Evolutionary conservation across 2,797 vertebrate species (phyloP), one percentile per base, ranked within the genome.

Genomic region (Tragopan temminckii): DNA sequence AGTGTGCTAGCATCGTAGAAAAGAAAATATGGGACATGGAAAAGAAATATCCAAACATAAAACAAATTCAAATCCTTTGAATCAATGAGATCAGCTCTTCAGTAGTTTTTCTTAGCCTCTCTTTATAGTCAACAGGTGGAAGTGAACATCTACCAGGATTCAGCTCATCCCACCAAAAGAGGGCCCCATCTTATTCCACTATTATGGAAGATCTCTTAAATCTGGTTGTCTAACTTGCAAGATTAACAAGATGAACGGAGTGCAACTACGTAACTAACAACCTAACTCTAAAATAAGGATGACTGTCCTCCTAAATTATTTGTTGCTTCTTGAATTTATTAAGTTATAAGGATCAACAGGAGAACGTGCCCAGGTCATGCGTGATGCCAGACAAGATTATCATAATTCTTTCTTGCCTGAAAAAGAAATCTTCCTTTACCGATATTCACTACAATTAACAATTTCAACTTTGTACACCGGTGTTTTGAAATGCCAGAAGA

Each of bases 121-220:
- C 0, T 40, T 35, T 48, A 50, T 7, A 40, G 38, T 24, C 63
- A 79, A 35, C 1, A 5, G 50, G 14, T 40, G 43, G 38, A 15
- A 31, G 18, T 15, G 12, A 23, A 15, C 23, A 14, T 40, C n/a
- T 63, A 12, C 13, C 61, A n/a, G 24, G 40, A 9, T 24, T 36
- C 25, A 48, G 5, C 52, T 61, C 18, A 6, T 18, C 25, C 17
- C 27, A 11, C 13, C n/a, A 42, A 45, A 48, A 25, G 20, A 46
- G 17, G 10, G 8, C 15, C 45, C 1, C 13, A 4, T 48, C 59
- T 61, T 61, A 48, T 7, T 61, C 46, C 23, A 55, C 13, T 21
- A 2, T 0, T 25, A 46, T 72, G 46, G 40, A 82, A 87, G 19
- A 19, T 38, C 1, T 0, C 6, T 29, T 55, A 33, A 36, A 13